phyloP scores from a whole-genome alignment of 2,113 vertebrate species.

The Entomyzon cyanotis region DNA sequence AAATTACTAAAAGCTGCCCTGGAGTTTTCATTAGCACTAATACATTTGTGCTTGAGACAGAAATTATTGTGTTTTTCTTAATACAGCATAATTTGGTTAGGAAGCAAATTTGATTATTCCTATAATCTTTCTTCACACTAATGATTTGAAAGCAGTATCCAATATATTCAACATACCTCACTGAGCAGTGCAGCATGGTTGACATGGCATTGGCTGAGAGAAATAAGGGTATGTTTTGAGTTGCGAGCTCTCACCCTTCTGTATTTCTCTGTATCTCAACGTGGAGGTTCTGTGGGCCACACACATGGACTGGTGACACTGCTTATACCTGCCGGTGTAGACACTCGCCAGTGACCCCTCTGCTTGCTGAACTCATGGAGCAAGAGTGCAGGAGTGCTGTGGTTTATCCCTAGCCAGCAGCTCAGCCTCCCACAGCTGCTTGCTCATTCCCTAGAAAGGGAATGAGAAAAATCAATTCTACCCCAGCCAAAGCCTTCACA shows the following conservation, averaged over 20 bases:
- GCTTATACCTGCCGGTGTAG: not conserved
- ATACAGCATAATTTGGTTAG: not conserved
- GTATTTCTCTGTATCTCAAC: not conserved
- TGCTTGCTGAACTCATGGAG: not conserved
- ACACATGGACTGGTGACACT: not conserved
- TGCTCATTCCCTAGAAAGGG: not conserved
- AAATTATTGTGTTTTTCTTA: slow-evolving; percentile 13
- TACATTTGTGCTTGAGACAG: slow-evolving; percentile 29
- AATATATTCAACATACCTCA: not conserved
- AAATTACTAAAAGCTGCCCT: slow-evolving; percentile 46
- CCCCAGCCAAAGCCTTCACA: not conserved
- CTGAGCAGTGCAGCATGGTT: not conserved
- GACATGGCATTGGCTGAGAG: not conserved
- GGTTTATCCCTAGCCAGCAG: not conserved
- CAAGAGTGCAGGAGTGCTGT: not conserved
- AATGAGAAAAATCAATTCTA: not conserved
- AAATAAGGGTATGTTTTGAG: not conserved
- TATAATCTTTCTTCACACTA: not conserved
- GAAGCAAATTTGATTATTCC: slow-evolving; percentile 37
- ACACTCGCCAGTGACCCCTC: not conserved
- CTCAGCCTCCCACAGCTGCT: rapidly evolving
- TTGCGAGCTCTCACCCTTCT: not conserved
- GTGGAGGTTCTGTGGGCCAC: not conserved
- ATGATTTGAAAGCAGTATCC: not conserved
- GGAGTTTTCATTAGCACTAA: slow-evolving; percentile 53